These are phyloP conservation scores for Drosophila parvula DNA, from an alignment of 1,140 invertebrate species.

Conservation along the genomic window DNA sequence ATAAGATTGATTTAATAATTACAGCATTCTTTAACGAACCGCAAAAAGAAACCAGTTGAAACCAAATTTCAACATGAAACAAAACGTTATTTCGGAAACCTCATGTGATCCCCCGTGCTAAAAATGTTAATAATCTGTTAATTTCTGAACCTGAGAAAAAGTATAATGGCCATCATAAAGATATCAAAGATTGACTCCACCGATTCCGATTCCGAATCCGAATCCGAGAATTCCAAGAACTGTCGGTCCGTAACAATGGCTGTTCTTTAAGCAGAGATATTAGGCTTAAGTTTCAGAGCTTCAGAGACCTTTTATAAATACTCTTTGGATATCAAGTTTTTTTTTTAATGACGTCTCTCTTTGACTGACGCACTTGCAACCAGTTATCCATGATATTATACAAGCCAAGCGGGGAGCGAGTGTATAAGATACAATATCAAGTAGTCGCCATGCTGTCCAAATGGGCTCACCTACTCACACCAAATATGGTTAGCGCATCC, in stretches of 20 bases:
- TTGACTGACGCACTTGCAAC: slow-evolving; percentile 32
- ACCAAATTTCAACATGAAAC: slow-evolving; percentile 11
- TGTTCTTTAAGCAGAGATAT: slow-evolving; percentile 1
- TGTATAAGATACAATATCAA: slow-evolving; percentile 36
- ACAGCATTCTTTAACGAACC: slow-evolving; percentile 4
- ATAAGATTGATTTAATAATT: slow-evolving; percentile 13
- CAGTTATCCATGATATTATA: slow-evolving; percentile 32
- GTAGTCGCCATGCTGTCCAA: slow-evolving; percentile 45
- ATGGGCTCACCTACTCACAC: slow-evolving; percentile 29
- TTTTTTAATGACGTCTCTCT: slow-evolving; percentile 22
- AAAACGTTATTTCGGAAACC: not conserved
- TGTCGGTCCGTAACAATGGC: too few species aligned
- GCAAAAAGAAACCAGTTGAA: slow-evolving; percentile 9
- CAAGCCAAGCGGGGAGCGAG: slow-evolving; percentile 1
- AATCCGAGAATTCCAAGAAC: slow-evolving; percentile 30
- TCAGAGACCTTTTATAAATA: slow-evolving; percentile 11
- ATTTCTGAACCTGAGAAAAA: slow-evolving; percentile 4
- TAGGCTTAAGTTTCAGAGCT: not conserved
- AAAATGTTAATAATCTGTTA: slow-evolving; percentile 28
- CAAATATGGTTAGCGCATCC: slow-evolving; percentile 8
- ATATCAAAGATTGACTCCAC: slow-evolving; percentile 1
- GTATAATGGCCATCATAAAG: slow-evolving; percentile 31
- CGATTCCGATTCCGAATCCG: slow-evolving; percentile 14
- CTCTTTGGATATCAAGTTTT: slow-evolving; percentile 20
- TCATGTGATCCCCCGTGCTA: slow-evolving; percentile 26